Base-by-base conservation (phyloP, 2,113 vertebrate genomes). In the Noturus placidus region DNA sequence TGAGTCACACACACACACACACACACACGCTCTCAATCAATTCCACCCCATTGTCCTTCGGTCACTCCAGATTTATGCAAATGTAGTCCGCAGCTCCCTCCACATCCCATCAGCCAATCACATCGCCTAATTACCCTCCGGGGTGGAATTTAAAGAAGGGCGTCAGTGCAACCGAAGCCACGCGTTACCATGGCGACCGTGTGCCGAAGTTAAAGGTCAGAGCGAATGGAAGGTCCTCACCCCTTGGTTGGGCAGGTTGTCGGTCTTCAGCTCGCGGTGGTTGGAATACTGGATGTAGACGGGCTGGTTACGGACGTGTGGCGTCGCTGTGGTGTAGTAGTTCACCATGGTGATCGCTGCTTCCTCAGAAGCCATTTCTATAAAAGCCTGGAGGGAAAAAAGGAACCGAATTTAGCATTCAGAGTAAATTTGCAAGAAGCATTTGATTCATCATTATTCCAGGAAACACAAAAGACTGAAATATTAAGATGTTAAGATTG, bases 341-440 rank as follows among this genome's bases (percentile, higher is more conserved):
- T 94, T 95, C 88, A 97, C 88, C 96, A 97, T 93, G 88, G 91
- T 93, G 93, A 93, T 83, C 84, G 97, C 97, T 93, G 94, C 93
- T 95, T 97, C 96, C 92, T 96, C 89, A 72, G 96, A 96, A 94
- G 94, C 95, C 96, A 97, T 97, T 96, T 97, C 97, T 93, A 97
- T 94, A 92, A 97, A 95, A 87, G 97, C 97, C 97, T 97, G 76
- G 25, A n/a, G 46, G 14, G 2, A 81, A 57, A 54, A 50, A 50
- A 4, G 0, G 5, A 33, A 4, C 15, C 1, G 17, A 38, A 57
- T 5, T 57, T 19, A 35, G 38, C 52, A 25, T 76, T 25, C 20
- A 14, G 74, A 81, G 79, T 2, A 56, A 80, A 80, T 33, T 56
- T 33, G 3, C 72, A 46, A 27, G 38, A 76, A 70, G 69, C 30